Evolutionary conservation across 1,140 invertebrate species (phyloP), one percentile per base, ranked within the genome.

Genomic region (Orussus abietinus): DNA sequence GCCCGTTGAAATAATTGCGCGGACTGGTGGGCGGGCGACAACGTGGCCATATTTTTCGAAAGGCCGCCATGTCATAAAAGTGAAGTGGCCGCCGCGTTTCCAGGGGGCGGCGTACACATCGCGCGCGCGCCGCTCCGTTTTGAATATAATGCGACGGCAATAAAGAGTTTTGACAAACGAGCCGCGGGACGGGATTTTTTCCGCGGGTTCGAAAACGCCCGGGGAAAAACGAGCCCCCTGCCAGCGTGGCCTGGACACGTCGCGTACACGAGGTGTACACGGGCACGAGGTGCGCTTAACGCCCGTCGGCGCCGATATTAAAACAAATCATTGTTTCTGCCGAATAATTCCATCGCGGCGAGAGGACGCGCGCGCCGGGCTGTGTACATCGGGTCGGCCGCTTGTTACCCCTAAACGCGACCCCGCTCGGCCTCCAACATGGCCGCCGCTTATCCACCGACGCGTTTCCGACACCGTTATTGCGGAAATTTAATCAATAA

Each of bases 121-220:
- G 51, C 46, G 33, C 19, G 42, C 55, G 43, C 53, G 48, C 43
- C 47, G 43, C 53, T 51, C 43, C 47, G 56, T 51, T 59, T 59
- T 60, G 58, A 57, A 60, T 60, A 60, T 47, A 59, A 47, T 53
- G 42, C 49, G 48, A 59, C 56, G 50, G 57, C 58, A 59, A 60
- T 60, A 60, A 60, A 59, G 55, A 58, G 55, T 59, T 60, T 59
- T 60, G 57, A 60, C 54, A 59, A 60, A 60, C 58, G 57, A 38
- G 26, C 31, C 18, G 43, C 36, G 36, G 21, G 26, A 35, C 39
- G 47, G 38, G 29, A 21, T 39, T 49, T 38, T 30, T 21, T 18
- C 14, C n/a, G 25, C 17, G 39, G 47, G 40, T 55, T 57, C 55
- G 55, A 56, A 53, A 57, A 56, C 56, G 51, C 45, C 38, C 41